Evolutionary conservation across 2,113 vertebrate species (phyloP), one percentile per base, ranked within the genome.

Genomic region (Hippoglossus stenolepis): DNA sequence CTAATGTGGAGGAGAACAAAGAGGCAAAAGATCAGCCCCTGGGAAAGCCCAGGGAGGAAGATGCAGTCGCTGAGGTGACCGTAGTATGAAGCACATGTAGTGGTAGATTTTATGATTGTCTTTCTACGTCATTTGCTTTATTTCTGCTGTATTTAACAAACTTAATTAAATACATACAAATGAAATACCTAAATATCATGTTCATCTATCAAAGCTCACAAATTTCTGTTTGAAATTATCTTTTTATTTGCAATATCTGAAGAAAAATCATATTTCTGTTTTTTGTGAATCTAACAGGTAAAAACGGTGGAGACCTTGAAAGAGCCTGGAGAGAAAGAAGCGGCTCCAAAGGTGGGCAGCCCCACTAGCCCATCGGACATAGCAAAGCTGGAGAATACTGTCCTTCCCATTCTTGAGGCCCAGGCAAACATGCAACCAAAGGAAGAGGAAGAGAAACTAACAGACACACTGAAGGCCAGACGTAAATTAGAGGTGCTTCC

Each of bases 331-430:
- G 93, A 95, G 75, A 95, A 94, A 89, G 95, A 96, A 40, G 83
- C 71, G 5, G 40, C 90, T 83, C 87, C 90, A 23, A 95, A 95
- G 85, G 96, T 96, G 86, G 89, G 88, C 53, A 97, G 96, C 87
- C 96, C 96, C 28, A 95, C 96, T 14, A 98, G 97, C 86, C 96
- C 96, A 31, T 96, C 98, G 68, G 97, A 97, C 88, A 89, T 99
- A 56, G 96, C 96, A 64, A 98, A 98, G 88, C 78, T 99, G 65
- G 97, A 99, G 91, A 98, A 95, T 84, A 96, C 96, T 0, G 97
- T 99, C 47, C 94, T 98, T 43, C 97, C 97, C 49, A 98, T 99
- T 92, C 95, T 99, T 85, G 96, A 98, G 92, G 96, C 96, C 84
- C 94, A 98, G 87, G 83, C 92, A 86, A 94, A 84, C 89, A 89